phyloP scores from a whole-genome alignment of 2,113 vertebrate genomes.

The Sander lucioperca region DNA sequence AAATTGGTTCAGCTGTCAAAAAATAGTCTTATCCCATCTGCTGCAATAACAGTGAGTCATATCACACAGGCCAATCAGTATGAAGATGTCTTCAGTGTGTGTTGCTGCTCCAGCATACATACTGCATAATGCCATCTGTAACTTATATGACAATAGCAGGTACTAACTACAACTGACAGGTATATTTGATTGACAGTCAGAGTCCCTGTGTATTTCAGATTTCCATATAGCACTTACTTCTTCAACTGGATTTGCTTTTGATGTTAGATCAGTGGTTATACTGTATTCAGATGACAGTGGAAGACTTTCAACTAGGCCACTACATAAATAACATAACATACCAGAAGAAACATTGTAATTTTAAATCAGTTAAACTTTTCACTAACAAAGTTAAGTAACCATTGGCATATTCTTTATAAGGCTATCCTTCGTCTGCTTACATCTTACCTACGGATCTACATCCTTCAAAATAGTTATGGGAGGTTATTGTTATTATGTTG shows the following conservation, averaged over 20 bases:
- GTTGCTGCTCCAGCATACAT: conserved; percentile 17
- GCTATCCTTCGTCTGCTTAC: too few relatives aligned
- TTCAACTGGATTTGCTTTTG: conserved; percentile 12
- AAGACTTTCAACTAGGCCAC: not conserved
- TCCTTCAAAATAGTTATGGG: too few relatives aligned
- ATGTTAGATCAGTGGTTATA: conserved; percentile 13
- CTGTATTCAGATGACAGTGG: conserved; percentile 1
- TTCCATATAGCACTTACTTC: not conserved
- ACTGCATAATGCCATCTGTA: not conserved
- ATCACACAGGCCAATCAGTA: conserved; percentile 3
- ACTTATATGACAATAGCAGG: not conserved
- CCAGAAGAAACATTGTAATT: conserved; percentile 30
- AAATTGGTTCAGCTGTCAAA: conserved; percentile 15
- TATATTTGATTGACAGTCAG: conserved; percentile 14
- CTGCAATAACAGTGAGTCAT: not conserved
- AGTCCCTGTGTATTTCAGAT: not conserved
- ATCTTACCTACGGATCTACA: too few relatives aligned
- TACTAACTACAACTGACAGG: conserved; percentile 17
- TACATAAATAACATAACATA: conserved; percentile 5
- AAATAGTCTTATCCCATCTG: conserved; percentile 20
- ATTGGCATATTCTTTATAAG: too few relatives aligned
- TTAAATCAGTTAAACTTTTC: conserved; percentile 30
- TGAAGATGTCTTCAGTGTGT: not conserved
- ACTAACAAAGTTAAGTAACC: too few relatives aligned
- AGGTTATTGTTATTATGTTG: too few relatives aligned